Base-by-base conservation (phyloP, 2,113 vertebrate genomes). In the Daphoenositta chrysoptera region DNA sequence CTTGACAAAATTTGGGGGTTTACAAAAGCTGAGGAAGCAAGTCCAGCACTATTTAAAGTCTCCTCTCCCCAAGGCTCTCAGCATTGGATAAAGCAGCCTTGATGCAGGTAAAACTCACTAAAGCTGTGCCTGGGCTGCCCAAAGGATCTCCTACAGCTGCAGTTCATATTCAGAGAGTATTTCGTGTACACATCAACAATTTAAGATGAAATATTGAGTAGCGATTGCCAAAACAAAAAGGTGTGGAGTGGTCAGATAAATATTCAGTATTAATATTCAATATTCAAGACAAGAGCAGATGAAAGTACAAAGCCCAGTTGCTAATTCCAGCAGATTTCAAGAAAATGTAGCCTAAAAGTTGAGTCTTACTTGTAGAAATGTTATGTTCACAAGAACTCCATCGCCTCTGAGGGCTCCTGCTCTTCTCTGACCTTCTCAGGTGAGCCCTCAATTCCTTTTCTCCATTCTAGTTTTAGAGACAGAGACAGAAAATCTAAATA, bases 401-500 rank as follows among this genome's bases (percentile, higher is more conserved):
- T 7, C 17, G 17, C 20, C 40, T 86, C 44, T 11, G 45, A 22
- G 71, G 11, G 37, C 48, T 73, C 45, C 42, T 86, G 71, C 26
- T 86, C 70, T 76, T 83, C 85, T 24, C 54, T 61, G 85, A 47
- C 40, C 72, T 94, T 60, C 61, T 66, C 63, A 42, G 23, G 12
- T 13, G 26, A 89, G 45, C 33, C 18, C n/a, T 33, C 33, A 77
- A 65, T 50, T 70, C 11, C 11, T 58, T 87, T 71, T 24, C 50
- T 53, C 58, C 40, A 24, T 30, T 77, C 48, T 17, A 11, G 11
- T 50, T 92, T 69, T 44, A 80, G 50, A 92, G 53, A 76, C 66
- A 77, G 53, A 48, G 60, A 73, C 47, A n/a, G 39, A 80, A 92
- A 90, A 94, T 80, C n/a, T 90, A 69, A 95, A 96, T 80, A 91